Percentiles rank a stretch among this genome's conserved stretches.
These are phyloP conservation scores for Caenorhabditis uteleia DNA, from an alignment of 2,888 invertebrate species.

Conservation along the genomic window DNA sequence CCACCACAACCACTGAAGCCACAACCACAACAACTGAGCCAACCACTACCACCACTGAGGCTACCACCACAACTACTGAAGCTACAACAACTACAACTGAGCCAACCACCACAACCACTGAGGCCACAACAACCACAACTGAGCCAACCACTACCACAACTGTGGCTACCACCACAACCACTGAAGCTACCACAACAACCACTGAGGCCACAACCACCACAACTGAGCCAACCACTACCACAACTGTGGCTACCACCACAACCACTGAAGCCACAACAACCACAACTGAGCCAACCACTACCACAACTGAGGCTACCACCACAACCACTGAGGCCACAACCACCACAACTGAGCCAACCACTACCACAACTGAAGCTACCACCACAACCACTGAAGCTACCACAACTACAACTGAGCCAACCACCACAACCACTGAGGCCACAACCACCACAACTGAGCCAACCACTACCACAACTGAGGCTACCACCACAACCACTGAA, in stretches of 20 bases:
- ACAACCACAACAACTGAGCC: slow-evolving; percentile 9
- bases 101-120: slow-evolving; percentile 4
- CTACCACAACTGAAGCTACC: slow-evolving; percentile 4
- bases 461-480: slow-evolving; percentile 2
- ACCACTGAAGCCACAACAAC: slow-evolving; percentile 12
- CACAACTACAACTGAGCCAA: slow-evolving; percentile 4
- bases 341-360: slow-evolving; percentile 5
- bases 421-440: slow-evolving; percentile 2
- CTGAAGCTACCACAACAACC: slow-evolving; percentile 5
- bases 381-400: slow-evolving; percentile 15
- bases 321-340: slow-evolving; percentile 4
- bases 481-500: slow-evolving; percentile 5
- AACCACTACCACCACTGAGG: not conserved
- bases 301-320: slow-evolving; percentile 15
- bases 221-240: slow-evolving; percentile 11
- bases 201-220: slow-evolving; percentile 11
- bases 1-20: slow-evolving; percentile 14
- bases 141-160: slow-evolving; percentile 11
- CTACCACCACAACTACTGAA: slow-evolving; percentile 9
- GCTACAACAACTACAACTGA: not conserved
- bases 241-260: slow-evolving; percentile 11
- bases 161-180: slow-evolving; percentile 2
- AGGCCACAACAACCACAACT: slow-evolving; percentile 6
- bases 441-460: not conserved
- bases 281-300: slow-evolving; percentile 4